Evolutionary conservation across 2,797 vertebrate species (phyloP).

Genomic region (Nyctalus aviator): DNA sequence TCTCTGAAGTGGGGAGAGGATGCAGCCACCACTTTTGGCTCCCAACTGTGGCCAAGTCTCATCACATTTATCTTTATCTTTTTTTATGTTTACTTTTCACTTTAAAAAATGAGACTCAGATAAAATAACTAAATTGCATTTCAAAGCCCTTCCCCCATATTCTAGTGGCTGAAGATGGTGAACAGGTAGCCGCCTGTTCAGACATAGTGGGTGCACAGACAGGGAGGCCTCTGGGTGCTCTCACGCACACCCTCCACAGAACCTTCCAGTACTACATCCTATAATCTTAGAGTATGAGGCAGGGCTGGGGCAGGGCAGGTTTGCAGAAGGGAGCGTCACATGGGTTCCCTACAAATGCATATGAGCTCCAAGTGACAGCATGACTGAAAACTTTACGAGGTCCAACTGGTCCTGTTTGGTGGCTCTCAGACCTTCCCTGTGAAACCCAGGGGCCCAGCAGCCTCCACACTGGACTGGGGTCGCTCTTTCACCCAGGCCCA

Average conservation of each 20-base stretch:
- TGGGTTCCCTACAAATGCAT: not conserved
- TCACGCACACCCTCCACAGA: not conserved
- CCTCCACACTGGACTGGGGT: not conserved
- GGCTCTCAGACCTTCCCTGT: not conserved
- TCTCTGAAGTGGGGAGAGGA: rapidly evolving
- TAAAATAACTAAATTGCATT: not conserved
- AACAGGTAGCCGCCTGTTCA: not conserved
- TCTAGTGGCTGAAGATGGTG: no score
- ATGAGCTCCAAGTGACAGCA: not conserved
- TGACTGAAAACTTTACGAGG: not conserved
- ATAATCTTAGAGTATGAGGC: not conserved
- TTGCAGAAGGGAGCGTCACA: not conserved
- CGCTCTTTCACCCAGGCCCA: not conserved
- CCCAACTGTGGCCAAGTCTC: not conserved
- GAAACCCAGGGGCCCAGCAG: not conserved
- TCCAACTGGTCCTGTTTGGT: not conserved
- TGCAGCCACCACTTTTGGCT: not conserved
- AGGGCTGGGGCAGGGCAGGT: not conserved
- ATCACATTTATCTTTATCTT: not conserved
- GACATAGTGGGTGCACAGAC: no score
- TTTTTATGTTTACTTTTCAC: not conserved
- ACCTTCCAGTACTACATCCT: not conserved
- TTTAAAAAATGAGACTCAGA: not conserved
- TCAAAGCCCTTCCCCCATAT: not conserved
- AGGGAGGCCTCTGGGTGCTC: not conserved